phyloP scores from a whole-genome alignment of 2,797 vertebrate species.

The Momotus momota region DNA sequence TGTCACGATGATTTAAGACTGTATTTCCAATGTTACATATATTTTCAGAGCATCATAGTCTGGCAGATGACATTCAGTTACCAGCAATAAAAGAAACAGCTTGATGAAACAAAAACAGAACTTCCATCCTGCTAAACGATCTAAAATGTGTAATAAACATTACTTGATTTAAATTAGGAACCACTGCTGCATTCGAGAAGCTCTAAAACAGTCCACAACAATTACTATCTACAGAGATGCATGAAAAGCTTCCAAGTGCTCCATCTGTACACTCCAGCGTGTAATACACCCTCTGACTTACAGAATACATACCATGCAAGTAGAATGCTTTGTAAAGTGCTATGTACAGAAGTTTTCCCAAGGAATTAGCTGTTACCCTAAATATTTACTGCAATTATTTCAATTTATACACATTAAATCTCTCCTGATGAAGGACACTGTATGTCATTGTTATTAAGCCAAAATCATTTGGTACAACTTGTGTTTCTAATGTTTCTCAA shows the following conservation, averaged over 20 bases:
- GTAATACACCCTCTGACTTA: background rate
- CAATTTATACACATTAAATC: background rate
- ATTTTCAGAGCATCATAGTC: background rate
- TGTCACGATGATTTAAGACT: background rate
- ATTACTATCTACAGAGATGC: background rate
- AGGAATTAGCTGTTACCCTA: background rate
- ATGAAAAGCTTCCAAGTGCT: background rate
- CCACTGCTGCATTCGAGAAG: background rate
- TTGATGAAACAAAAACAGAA: background rate
- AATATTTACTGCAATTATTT: background rate
- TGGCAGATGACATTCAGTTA: background rate
- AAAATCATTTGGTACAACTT: background rate
- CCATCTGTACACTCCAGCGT: background rate
- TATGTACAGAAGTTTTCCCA: background rate
- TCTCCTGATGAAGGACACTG: background rate
- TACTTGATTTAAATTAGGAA: background rate
- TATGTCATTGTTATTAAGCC: accelerated
- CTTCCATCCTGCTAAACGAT: background rate
- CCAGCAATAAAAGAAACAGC: background rate
- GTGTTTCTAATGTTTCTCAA: background rate
- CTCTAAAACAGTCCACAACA: background rate
- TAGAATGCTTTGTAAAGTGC: background rate
- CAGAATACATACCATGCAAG: background rate
- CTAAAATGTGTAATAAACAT: background rate
- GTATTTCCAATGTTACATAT: background rate